Evolutionary conservation across 2,888 invertebrate species (phyloP).

Genomic region (Drosophila rellima): DNA sequence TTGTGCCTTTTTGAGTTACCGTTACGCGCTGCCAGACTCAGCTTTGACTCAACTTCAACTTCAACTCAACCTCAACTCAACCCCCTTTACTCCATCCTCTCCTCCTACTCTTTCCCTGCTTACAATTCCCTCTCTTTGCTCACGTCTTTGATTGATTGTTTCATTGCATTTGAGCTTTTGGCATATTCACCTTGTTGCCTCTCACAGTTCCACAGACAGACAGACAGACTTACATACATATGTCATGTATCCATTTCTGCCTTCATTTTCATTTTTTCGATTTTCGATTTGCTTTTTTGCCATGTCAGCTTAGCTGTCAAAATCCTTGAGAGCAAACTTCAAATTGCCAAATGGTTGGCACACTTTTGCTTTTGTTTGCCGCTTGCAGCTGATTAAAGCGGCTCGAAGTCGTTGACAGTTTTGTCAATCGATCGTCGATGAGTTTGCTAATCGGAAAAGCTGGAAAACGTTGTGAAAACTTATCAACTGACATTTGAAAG

Average conservation of each 20-base stretch:
- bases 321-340: conserved; percentile 51
- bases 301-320: conserved; percentile 62
- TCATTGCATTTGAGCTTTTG: conserved; percentile 75
- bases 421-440: conserved; percentile 36
- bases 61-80: no score
- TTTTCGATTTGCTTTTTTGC: conserved; percentile 19
- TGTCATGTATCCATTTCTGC: conserved; percentile 50
- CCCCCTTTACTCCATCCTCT: background rate
- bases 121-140: conserved; percentile 73
- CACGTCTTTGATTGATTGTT: conserved; percentile 76
- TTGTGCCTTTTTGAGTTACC: conserved; percentile 77
- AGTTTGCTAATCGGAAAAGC: conserved; percentile 43
- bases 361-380: conserved; percentile 53
- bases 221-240: conserved; percentile 49
- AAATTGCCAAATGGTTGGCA: conserved; percentile 47
- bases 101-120: background rate
- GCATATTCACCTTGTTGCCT: conserved; percentile 70
- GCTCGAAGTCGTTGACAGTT: conserved; percentile 62
- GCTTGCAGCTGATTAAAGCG: conserved; percentile 57
- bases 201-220: conserved; percentile 8
- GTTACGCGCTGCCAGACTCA: conserved; percentile 55
- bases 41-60: conserved; percentile 8
- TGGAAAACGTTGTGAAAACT: conserved; percentile 19
- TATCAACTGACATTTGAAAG: conserved; percentile 11
- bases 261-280: background rate